Evolutionary conservation across 2,888 invertebrate genomes (phyloP), one percentile per base, ranked within the genome.

Genomic region (Clunio marinus): DNA sequence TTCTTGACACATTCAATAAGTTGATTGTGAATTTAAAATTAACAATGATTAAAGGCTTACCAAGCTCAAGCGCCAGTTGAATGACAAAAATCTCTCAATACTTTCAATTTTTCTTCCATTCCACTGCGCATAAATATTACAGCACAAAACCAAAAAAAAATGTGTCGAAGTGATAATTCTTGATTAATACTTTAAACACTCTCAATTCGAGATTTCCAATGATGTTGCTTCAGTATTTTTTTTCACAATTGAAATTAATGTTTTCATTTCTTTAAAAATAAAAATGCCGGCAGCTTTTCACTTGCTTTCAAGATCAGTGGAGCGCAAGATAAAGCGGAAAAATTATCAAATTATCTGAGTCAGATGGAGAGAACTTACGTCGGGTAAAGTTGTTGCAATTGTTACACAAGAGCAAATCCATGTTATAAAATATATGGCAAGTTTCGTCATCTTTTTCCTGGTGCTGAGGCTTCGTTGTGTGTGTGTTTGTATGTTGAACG

Each of bases 391-490:
- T 55, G 66, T 32, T 32, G 65, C 51, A 46, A 65, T 25, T 32
- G 46, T 66, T 51, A 35, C 22, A 66, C 66, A 66, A 66, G 51
- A 37, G 41, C 46, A 66, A 55, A 66, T 66, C 66, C 66, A 66
- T 51, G 66, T 66, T 55, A 66, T 27, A 51, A 66, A 55, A 66
- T 66, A 66, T 55, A 66, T 51, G 66, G 55, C 66, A 51, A 66
- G 55, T 55, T 66, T 66, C 66, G 66, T 66, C 66, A 66, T 66
- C 28, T 66, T n/a, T n/a, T 66, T 55, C 55, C 66, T 55, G 66
- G 37, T 66, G 41, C 28, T 32, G 65, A 15, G 22, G 22, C 24
- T 60, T 8, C 24, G 46, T 35, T 28, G 59, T 15, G 15, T 13
- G 57, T 27, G 57, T 27, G 57, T 20, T 7, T 20, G 15, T 15